These are phyloP conservation scores for Drosophila pruinosa DNA, from an alignment of 1,140 invertebrate genomes.

Conservation along the genomic window DNA sequence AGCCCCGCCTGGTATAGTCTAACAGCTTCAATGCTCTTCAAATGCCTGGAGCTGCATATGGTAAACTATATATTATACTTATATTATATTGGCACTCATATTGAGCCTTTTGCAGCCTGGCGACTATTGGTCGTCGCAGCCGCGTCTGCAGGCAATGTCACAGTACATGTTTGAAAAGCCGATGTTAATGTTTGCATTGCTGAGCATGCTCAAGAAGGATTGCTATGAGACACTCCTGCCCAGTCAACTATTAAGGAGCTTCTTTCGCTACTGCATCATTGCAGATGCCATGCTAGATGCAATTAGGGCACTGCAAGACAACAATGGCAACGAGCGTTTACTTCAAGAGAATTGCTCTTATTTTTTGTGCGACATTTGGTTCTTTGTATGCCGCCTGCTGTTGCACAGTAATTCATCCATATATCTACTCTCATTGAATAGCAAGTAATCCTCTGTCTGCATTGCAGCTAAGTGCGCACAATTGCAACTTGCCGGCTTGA, in stretches of 20 bases:
- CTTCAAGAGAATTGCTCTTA: conserved; percentile 15
- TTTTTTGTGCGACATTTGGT: conserved; percentile 61
- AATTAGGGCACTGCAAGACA: not conserved
- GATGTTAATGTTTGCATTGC: conserved; percentile 50
- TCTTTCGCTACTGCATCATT: conserved; percentile 53
- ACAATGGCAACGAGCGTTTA: not conserved
- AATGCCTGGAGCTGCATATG: conserved; percentile 28
- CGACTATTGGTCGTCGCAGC: not conserved
- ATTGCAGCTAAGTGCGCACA: conserved; percentile 31
- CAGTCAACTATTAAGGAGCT: conserved; percentile 37
- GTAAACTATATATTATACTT: conserved; percentile 11
- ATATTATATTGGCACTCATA: no score
- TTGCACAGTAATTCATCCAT: conserved; percentile 26
- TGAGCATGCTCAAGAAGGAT: conserved; percentile 52
- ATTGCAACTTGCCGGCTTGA: conserved; percentile 42
- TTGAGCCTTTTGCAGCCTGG: not conserved
- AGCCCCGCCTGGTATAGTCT: conserved; percentile 40
- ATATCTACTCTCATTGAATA: not conserved
- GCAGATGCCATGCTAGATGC: conserved; percentile 57
- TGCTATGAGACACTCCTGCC: conserved; percentile 45
- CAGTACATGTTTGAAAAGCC: conserved; percentile 45
- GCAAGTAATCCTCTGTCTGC: not conserved
- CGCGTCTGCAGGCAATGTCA: conserved; percentile 32
- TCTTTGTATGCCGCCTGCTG: conserved; percentile 51
- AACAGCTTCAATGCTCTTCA: conserved; percentile 21